Percentiles rank a stretch among this genome's conserved stretches.
These are phyloP conservation scores for Cygnus buccinator DNA, from an alignment of 2,113 vertebrate genomes.

Conservation along the genomic window DNA sequence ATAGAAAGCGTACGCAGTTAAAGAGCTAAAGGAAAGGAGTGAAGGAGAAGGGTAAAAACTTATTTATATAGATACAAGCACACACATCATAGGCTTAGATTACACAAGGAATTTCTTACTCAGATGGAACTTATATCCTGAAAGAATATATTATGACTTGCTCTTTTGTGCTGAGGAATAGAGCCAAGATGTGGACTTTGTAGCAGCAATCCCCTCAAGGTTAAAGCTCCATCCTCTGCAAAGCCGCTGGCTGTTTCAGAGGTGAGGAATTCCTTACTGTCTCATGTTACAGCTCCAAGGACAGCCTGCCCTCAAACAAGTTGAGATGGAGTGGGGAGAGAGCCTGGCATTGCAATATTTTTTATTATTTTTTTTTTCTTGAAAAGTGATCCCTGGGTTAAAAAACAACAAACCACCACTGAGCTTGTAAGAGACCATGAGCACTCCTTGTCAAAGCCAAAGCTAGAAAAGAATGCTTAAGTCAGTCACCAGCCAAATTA, in stretches of 20 bases:
- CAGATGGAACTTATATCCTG: neutral
- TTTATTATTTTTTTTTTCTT: too few relatives aligned
- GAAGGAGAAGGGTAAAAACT: neutral
- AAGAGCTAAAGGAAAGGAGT: neutral
- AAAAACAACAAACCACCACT: neutral
- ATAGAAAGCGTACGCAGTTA: neutral
- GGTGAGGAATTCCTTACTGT: slow-evolving; percentile 14
- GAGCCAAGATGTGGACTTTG: neutral
- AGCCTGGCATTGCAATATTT: rapidly evolving
- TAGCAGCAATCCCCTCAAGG: neutral
- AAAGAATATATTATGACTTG: neutral
- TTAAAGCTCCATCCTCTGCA: neutral
- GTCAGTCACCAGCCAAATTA: neutral
- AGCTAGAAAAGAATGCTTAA: neutral
- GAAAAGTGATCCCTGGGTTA: too few relatives aligned
- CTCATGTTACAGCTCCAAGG: slow-evolving; percentile 22
- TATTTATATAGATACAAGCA: neutral
- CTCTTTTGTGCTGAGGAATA: neutral
- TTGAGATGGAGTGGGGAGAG: rapidly evolving
- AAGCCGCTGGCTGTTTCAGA: neutral
- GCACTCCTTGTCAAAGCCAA: neutral
- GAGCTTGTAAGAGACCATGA: neutral
- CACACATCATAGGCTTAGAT: neutral
- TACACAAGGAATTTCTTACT: neutral
- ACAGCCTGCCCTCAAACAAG: slow-evolving; percentile 2